phyloP scores from a whole-genome alignment of 2,888 invertebrate genomes.

The Fissipunctia ypsillon region DNA sequence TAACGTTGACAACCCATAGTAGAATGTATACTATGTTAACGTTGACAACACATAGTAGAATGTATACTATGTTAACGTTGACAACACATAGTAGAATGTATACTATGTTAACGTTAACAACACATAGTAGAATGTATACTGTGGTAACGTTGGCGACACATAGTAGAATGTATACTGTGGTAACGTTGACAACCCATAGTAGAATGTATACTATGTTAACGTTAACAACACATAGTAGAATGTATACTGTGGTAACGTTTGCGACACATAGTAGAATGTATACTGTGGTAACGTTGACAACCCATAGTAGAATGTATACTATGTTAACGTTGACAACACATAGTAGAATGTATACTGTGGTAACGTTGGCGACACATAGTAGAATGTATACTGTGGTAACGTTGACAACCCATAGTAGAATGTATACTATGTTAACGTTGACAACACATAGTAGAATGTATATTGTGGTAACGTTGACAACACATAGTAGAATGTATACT shows the following conservation, averaged over 20 bases:
- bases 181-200: conserved; percentile 67
- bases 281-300: too few species aligned
- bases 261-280: too few species aligned
- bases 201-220: conserved; percentile 78
- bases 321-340: conserved; percentile 73
- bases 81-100: conserved; percentile 34
- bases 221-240: conserved; percentile 21
- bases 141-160: conserved; percentile 73
- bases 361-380: conserved; percentile 67
- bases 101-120: conserved; percentile 78
- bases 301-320: conserved; percentile 67
- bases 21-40: conserved; percentile 78
- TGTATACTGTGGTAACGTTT: conserved; percentile 83
- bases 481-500: conserved; percentile 67
- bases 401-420: conserved; percentile 21
- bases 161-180: conserved; percentile 73
- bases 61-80: conserved; percentile 78
- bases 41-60: conserved; percentile 21
- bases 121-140: conserved; percentile 67
- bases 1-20: conserved; percentile 67
- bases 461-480: conserved; percentile 78
- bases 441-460: conserved; percentile 34
- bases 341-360: conserved; percentile 73
- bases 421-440: conserved; percentile 78
- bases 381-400: conserved; percentile 78